Percentiles rank a stretch among this genome's conserved stretches.
Conservation (phyloP, 2,888 invertebrate species). For the Eubasilissa splendida region DNA sequence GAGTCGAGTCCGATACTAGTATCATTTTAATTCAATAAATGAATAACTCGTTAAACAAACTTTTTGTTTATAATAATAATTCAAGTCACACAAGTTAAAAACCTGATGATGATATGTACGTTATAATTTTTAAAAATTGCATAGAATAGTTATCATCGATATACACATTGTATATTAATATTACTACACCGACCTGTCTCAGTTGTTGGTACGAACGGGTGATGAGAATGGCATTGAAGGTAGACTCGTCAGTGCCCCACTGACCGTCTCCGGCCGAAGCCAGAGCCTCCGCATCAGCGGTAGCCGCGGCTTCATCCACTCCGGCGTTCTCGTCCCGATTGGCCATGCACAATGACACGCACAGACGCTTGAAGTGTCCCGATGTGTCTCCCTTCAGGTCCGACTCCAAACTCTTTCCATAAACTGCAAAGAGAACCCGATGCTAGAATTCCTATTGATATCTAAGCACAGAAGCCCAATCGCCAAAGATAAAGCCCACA, state of each 20-base stretch:
- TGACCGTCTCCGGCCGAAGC: conserved; percentile 85
- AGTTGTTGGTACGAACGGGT: conserved; percentile 92
- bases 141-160: too few species aligned
- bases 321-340: conserved; percentile 93
- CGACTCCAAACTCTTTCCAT: conserved; percentile 84
- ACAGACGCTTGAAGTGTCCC: conserved; percentile 94
- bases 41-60: not conserved
- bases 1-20: too few species aligned
- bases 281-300: conserved; percentile 86
- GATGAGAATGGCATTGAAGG: conserved; percentile 89
- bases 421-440: conserved; percentile 67
- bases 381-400: conserved; percentile 94
- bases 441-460: not conserved
- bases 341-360: conserved; percentile 90
- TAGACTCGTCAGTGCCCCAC: conserved; percentile 93
- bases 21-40: not conserved
- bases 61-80: too few species aligned
- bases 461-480: not conserved
- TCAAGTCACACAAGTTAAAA: too few species aligned
- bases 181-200: conserved; percentile 71
- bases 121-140: too few species aligned
- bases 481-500: too few species aligned
- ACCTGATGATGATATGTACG: too few species aligned
- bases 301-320: conserved; percentile 85
- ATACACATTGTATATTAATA: too few species aligned